A percentile compares a stretch with the other conserved stretches of the same genome.
phyloP scores from a whole-genome alignment of 1,140 invertebrate genomes.

The Anthonomus grandis region DNA sequence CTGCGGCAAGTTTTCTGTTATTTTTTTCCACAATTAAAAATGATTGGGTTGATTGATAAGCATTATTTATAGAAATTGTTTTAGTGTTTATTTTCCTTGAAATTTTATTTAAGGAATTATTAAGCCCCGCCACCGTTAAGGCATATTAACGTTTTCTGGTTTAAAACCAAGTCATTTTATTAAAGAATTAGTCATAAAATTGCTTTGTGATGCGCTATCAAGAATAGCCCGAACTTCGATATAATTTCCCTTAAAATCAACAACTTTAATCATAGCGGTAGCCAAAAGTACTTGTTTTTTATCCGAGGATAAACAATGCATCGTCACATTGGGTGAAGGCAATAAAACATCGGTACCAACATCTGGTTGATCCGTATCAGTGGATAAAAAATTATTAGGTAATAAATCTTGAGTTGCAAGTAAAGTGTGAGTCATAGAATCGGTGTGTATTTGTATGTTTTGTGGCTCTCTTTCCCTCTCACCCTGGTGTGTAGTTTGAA shows the following conservation, averaged over 20 bases:
- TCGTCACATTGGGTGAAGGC: no score
- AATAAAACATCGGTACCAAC: constrained; percentile 1
- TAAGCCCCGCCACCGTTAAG: constrained; percentile 7
- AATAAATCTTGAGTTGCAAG: background rate
- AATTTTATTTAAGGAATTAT: background rate
- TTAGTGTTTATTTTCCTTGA: background rate
- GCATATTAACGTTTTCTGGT: constrained; percentile 1
- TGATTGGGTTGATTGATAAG: constrained; percentile 6
- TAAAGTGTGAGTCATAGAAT: background rate
- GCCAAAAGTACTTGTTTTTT: no score
- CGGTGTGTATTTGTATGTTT: no score
- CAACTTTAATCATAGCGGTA: constrained; percentile 10
- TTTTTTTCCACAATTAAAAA: constrained; percentile 6
- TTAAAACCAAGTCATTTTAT: constrained; percentile 2
- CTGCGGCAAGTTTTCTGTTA: constrained; percentile 16
- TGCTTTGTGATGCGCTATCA: constrained; percentile 16
- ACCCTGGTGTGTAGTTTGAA: no score
- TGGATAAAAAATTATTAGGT: background rate
- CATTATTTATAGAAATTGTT: background rate
- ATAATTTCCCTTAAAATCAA: background rate
- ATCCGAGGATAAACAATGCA: no score
- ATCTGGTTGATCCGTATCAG: background rate
- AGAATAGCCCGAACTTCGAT: background rate
- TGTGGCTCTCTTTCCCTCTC: no score
- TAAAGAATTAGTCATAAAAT: constrained; percentile 21